Percentiles rank a stretch among this genome's conserved stretches.
Evolutionary conservation across 2,797 vertebrate species (phyloP).

Genomic region (Oreochromis mossambicus): DNA sequence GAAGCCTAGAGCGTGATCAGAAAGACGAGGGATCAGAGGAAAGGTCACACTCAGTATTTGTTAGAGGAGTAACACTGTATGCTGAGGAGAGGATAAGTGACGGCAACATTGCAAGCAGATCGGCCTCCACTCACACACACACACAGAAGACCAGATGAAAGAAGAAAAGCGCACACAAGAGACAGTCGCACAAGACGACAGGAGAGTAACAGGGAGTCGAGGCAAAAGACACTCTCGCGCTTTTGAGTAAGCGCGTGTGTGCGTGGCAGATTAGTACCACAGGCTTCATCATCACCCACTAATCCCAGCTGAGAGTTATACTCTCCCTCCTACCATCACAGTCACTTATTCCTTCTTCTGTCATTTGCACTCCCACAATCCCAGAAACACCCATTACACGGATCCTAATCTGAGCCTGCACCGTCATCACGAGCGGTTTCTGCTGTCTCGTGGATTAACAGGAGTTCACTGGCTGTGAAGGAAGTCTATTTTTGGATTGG

Average conservation of each 20-base stretch:
- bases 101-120: neutral
- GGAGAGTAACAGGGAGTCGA: conserved; percentile 27
- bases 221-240: conserved; percentile 5
- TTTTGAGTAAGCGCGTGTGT: conserved; percentile 10
- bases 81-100: neutral
- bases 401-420: conserved; percentile 47
- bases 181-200: conserved; percentile 36
- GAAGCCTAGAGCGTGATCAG: neutral
- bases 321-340: conserved; percentile 15
- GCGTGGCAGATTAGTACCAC: conserved; percentile 59
- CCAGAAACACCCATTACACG: conserved; percentile 48
- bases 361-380: conserved; percentile 24
- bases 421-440: conserved; percentile 20
- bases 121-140: neutral
- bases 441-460: conserved; percentile 48
- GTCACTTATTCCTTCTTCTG: conserved; percentile 43
- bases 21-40: neutral
- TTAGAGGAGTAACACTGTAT: neutral
- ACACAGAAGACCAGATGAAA: conserved; percentile 31
- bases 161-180: conserved; percentile 32
- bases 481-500: conserved; percentile 46
- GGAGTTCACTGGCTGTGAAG: conserved; percentile 25
- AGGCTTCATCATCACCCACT: conserved; percentile 46
- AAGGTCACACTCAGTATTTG: neutral
- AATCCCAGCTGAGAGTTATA: conserved; percentile 58